Conservation (phyloP, 2,888 invertebrate species). For the Drosophila subsilvestris region DNA sequence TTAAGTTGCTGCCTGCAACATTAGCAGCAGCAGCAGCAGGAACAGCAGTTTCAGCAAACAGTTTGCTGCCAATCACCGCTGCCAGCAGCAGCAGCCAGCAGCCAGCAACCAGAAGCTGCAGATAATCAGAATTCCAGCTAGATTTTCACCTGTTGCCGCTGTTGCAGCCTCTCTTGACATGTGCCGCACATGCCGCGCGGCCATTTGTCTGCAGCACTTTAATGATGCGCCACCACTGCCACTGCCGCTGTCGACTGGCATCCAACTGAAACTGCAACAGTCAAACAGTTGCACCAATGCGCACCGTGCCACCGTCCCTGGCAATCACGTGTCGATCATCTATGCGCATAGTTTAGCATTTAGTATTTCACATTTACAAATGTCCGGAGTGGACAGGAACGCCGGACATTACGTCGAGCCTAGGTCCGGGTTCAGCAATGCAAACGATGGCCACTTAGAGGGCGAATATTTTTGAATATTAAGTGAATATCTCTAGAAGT, state of each 20-base stretch:
- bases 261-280: constrained; percentile 27
- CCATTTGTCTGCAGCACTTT: constrained; percentile 80
- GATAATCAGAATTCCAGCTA: constrained; percentile 81
- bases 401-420: constrained; percentile 11
- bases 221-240: constrained; percentile 73
- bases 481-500: neutral
- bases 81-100: constrained; percentile 33
- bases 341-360: constrained; percentile 78
- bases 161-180: constrained; percentile 71
- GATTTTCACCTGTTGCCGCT: constrained; percentile 76
- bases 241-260: constrained; percentile 4
- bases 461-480: neutral
- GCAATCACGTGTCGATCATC: constrained; percentile 73
- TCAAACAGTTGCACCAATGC: constrained; percentile 32
- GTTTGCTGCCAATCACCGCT: constrained; percentile 56
- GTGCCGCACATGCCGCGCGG: constrained; percentile 82
- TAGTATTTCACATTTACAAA: constrained; percentile 71
- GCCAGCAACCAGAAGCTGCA: constrained; percentile 27
- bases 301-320: constrained; percentile 39
- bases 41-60: constrained; percentile 51
- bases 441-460: too few species aligned
- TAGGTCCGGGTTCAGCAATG: neutral
- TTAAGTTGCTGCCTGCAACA: constrained; percentile 66
- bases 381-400: constrained; percentile 40
- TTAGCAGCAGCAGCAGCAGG: constrained; percentile 49